Conservation (phyloP, 2,888 invertebrate genomes). For the Caenorhabditis drosophilae region DNA sequence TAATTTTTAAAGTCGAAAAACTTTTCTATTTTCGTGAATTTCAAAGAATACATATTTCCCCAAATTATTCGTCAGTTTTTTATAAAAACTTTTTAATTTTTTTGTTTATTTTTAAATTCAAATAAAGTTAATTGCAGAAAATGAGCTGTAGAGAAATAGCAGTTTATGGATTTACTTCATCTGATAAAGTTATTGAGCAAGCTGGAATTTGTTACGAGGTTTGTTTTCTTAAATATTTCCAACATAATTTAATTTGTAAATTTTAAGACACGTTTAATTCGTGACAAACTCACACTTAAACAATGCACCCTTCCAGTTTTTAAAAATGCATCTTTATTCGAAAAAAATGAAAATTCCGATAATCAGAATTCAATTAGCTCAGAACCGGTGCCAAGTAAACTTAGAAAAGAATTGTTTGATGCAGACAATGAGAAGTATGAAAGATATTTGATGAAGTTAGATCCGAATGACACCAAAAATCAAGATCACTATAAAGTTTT, state of each 20-base stretch:
- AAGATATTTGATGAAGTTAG: conserved; percentile 59
- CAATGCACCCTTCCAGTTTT: conserved; percentile 54
- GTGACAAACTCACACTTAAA: conserved; percentile 56
- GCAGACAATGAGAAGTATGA: conserved; percentile 62
- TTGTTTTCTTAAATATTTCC: conserved; percentile 4
- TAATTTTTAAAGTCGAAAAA: too few species aligned
- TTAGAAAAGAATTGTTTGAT: conserved; percentile 54
- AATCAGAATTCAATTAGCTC: conserved; percentile 8
- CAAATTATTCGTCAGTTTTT: too few species aligned
- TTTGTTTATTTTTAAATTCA: too few species aligned
- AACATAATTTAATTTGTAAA: background rate
- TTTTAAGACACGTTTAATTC: conserved; percentile 33
- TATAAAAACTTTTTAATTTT: too few species aligned
- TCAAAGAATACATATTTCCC: too few species aligned
- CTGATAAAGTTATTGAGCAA: conserved; percentile 42
- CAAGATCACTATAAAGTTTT: conserved; percentile 94
- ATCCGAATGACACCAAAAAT: conserved; percentile 51
- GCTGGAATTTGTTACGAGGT: conserved; percentile 62
- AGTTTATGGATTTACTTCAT: conserved; percentile 54
- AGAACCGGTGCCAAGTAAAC: conserved; percentile 14
- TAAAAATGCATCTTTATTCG: conserved; percentile 33
- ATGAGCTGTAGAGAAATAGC: too few species aligned
- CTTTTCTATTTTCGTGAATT: too few species aligned
- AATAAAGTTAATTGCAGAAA: background rate
- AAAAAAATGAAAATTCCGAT: conserved; percentile 12